Base-by-base conservation (phyloP, 2,113 vertebrate genomes). In the Rana temporaria region DNA sequence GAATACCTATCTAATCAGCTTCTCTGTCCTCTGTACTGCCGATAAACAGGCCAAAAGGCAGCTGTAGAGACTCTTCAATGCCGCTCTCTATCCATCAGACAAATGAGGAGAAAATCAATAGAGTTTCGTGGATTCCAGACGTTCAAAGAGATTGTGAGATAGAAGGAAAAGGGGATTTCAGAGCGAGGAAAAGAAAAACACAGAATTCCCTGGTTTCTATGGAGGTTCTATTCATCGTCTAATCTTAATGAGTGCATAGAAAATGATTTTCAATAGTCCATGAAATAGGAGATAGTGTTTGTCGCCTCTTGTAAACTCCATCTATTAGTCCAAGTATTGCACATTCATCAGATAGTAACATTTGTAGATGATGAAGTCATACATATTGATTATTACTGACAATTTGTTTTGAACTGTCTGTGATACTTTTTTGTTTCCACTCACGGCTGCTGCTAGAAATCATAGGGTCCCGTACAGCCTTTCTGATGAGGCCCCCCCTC, bases 31-130 rank as follows among this genome's bases (percentile, higher is more conserved):
- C n/a, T 66, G 7, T 77, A 19, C 2, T 18, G 8, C 8, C 56
- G 63, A 57, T 68, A 79, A 56, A 67, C 24, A 4, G 12, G n/a
- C 38, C 24, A 79, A 32, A 32, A 17, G 42, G 16, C 63, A 68
- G 26, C 77, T 67, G 24, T 38, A 17, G 26, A 12, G 42, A 14
- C 12, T 48, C 42, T 48, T 48, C 42, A 48, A 48, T 48, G 42
- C 42, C 42, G 12, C 42, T 57, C 32, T 79, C 24, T 24, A 60
- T 14, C 53, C 55, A 78, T 17, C 14, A 53, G 34, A 4, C 48
- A 78, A 66, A 57, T 59, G 7, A 34, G 32, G 24, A 26, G 42
- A 80, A 70, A 71, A 63, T 63, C 24, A 57, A 72, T 81, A 18
- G 16, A 20, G 38, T 19, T 63, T 32, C n/a, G 11, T 63, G 4